Evolutionary conservation across 1,140 invertebrate genomes (phyloP).

Genomic region (Anthonomus grandis): DNA sequence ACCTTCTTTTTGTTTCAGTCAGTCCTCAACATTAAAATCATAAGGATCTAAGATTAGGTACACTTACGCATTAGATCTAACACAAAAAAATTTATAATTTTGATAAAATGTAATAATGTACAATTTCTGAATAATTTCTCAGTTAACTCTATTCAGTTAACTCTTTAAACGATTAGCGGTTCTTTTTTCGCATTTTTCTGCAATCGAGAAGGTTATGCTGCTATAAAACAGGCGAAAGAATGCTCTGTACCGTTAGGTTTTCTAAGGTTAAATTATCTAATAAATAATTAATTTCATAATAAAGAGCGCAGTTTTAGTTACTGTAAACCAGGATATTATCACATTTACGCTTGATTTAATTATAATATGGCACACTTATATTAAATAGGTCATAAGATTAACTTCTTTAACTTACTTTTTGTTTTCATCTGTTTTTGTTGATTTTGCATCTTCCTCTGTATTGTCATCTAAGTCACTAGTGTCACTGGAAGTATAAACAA

Average conservation of each 20-base stretch:
- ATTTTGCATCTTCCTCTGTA: conserved; percentile 59
- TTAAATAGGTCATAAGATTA: no score
- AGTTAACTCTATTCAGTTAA: neutral
- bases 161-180: neutral
- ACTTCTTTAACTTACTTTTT: conserved; percentile 61
- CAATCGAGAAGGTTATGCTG: neutral
- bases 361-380: no score
- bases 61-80: no score
- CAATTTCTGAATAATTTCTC: neutral
- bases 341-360: no score
- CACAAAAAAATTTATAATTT: no score
- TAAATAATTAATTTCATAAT: conserved; percentile 10
- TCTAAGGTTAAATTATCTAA: conserved; percentile 11
- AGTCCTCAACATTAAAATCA: no score
- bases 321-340: no score
- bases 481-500: conserved; percentile 52
- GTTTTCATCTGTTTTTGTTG: conserved; percentile 59
- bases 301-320: neutral
- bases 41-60: no score
- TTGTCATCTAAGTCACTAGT: conserved; percentile 59
- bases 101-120: neutral
- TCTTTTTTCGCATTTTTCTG: neutral
- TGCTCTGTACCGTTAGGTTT: conserved; percentile 10
- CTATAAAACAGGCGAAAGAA: conserved; percentile 14
- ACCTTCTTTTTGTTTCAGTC: no score